Evolutionary conservation across 1,140 invertebrate genomes (phyloP).

Genomic region (Eufriesea mexicana): DNA sequence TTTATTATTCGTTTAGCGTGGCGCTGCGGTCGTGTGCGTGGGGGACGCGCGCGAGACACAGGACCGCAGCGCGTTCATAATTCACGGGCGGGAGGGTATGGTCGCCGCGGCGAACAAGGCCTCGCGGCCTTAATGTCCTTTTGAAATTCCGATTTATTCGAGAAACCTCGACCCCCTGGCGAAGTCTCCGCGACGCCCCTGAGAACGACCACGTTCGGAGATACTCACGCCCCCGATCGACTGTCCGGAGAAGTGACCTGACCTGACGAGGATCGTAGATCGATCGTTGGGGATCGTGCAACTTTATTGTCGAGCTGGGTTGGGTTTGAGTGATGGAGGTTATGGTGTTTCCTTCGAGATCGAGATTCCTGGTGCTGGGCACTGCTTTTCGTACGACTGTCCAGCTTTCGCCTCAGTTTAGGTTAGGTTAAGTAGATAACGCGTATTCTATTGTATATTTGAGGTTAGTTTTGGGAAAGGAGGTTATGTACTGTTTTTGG

Average conservation of each 20-base stretch:
- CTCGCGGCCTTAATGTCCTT: slow-evolving; percentile 35
- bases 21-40: neutral
- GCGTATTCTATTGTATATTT: too few relatives aligned
- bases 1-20: slow-evolving; percentile 45
- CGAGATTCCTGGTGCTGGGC: too few relatives aligned
- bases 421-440: too few relatives aligned
- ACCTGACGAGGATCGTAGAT: slow-evolving; percentile 14
- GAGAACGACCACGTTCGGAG: neutral
- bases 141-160: slow-evolving; percentile 43
- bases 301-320: too few relatives aligned
- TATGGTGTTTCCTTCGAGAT: too few relatives aligned
- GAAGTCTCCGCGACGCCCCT: neutral
- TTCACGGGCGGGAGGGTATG: slow-evolving; percentile 9
- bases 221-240: slow-evolving; percentile 1
- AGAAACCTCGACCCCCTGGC: neutral
- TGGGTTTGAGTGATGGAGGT: too few relatives aligned
- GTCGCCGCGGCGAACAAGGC: slow-evolving; percentile 17
- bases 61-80: slow-evolving; percentile 38
- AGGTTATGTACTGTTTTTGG: too few relatives aligned
- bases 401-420: too few relatives aligned
- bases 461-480: too few relatives aligned
- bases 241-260: neutral
- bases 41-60: slow-evolving; percentile 19
- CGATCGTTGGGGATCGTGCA: neutral
- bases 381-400: too few relatives aligned